These are phyloP conservation scores for Noturus placidus DNA, from an alignment of 2,113 vertebrate genomes.

Conservation along the genomic window DNA sequence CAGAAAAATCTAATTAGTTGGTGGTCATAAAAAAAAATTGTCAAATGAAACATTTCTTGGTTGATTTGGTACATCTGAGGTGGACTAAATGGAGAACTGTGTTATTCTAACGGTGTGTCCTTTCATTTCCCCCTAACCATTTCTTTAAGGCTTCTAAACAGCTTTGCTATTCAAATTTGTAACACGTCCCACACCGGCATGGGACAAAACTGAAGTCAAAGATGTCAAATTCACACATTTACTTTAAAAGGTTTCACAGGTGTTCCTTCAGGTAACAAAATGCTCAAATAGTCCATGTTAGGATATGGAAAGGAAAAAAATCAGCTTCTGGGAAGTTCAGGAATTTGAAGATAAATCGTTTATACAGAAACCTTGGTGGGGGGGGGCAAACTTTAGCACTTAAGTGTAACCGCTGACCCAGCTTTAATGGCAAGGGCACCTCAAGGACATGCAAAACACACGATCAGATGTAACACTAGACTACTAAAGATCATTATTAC, in stretches of 20 bases:
- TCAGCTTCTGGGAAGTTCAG: neutral
- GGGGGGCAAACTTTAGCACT: neutral
- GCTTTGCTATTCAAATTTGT: neutral
- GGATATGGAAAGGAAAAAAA: neutral
- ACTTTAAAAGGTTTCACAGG: neutral
- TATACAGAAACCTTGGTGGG: neutral
- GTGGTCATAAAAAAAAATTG: neutral
- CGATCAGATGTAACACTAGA: neutral
- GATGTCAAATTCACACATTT: neutral
- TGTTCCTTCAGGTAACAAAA: neutral
- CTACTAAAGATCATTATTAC: neutral
- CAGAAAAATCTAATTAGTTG: neutral
- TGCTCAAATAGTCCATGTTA: neutral
- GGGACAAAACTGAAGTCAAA: neutral
- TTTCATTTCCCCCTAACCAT: neutral
- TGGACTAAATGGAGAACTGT: neutral
- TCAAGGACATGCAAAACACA: conserved; percentile 23
- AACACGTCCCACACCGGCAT: neutral
- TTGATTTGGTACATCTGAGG: neutral
- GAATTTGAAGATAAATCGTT: neutral
- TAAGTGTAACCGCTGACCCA: neutral
- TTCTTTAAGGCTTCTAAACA: neutral
- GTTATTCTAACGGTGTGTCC: neutral
- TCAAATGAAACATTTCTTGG: neutral
- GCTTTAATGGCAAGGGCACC: conserved; percentile 9